phyloP scores from a whole-genome alignment of 2,888 invertebrate genomes.

The Reticulitermes lucifugus region DNA sequence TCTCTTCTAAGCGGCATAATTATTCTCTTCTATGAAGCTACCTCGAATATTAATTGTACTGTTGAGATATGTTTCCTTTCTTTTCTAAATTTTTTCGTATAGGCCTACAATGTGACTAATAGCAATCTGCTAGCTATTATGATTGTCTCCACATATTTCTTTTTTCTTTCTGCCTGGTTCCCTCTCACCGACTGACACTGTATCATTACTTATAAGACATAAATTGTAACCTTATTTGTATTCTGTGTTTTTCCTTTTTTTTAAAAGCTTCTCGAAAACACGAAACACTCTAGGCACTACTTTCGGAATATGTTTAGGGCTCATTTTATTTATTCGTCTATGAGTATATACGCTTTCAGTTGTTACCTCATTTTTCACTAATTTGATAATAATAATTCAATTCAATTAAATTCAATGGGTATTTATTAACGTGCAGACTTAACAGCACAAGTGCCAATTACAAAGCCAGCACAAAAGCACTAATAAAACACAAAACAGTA shows the following conservation, averaged over 20 bases:
- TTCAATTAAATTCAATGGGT: no score
- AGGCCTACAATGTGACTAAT: not conserved
- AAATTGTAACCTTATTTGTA: not conserved
- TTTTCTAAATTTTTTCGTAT: not conserved
- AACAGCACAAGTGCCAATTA: no score
- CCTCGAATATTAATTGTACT: not conserved
- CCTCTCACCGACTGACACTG: not conserved
- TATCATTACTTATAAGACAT: not conserved
- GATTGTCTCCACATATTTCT: not conserved
- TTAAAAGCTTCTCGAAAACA: not conserved
- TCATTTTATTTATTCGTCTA: no score
- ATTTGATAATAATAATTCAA: no score
- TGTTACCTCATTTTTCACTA: no score
- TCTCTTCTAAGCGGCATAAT: not conserved
- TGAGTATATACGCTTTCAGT: no score
- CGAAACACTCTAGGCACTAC: no score
- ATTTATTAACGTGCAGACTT: no score
- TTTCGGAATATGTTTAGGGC: no score
- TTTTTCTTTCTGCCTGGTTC: not conserved
- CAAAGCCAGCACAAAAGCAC: no score
- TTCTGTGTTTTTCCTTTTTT: not conserved
- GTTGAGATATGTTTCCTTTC: not conserved
- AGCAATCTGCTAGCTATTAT: not conserved
- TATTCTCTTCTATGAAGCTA: not conserved
- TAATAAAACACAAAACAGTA: no score